Conservation (phyloP, 2,113 vertebrate species). For the Alligator mississippiensis region DNA sequence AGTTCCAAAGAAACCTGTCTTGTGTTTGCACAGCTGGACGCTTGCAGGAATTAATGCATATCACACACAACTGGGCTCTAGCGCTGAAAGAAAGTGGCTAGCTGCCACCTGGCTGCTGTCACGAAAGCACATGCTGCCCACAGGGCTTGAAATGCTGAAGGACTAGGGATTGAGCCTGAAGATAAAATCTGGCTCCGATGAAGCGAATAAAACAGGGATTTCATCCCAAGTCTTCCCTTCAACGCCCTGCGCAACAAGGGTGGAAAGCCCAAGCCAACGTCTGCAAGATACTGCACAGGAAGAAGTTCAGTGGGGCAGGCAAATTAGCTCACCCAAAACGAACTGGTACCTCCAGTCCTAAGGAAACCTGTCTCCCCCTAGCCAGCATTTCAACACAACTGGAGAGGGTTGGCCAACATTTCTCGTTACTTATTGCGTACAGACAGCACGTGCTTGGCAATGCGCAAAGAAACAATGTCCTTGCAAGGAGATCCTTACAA, state of each 20-base stretch:
- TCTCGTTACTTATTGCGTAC: background rate
- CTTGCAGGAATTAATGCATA: background rate
- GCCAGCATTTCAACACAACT: slow-evolving; percentile 29
- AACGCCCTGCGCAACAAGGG: background rate
- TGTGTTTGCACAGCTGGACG: background rate
- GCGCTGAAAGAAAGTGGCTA: background rate
- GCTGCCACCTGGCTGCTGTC: background rate
- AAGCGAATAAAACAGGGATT: background rate
- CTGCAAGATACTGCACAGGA: slow-evolving; percentile 42
- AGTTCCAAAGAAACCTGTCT: background rate
- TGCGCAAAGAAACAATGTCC: background rate
- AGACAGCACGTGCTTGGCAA: slow-evolving; percentile 14
- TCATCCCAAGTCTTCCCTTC: slow-evolving; percentile 3
- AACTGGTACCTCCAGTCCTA: background rate
- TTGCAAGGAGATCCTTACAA: slow-evolving; percentile 23
- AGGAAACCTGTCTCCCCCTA: background rate
- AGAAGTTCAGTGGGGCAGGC: background rate
- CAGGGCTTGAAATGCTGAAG: accelerated
- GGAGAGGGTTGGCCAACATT: background rate
- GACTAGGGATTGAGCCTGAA: background rate
- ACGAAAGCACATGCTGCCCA: background rate
- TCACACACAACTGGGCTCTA: background rate
- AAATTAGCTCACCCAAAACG: slow-evolving; percentile 30
- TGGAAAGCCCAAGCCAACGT: background rate
- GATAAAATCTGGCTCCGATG: accelerated